These are phyloP conservation scores for Microplitis manilae DNA, from an alignment of 2,888 invertebrate species.

Conservation along the genomic window DNA sequence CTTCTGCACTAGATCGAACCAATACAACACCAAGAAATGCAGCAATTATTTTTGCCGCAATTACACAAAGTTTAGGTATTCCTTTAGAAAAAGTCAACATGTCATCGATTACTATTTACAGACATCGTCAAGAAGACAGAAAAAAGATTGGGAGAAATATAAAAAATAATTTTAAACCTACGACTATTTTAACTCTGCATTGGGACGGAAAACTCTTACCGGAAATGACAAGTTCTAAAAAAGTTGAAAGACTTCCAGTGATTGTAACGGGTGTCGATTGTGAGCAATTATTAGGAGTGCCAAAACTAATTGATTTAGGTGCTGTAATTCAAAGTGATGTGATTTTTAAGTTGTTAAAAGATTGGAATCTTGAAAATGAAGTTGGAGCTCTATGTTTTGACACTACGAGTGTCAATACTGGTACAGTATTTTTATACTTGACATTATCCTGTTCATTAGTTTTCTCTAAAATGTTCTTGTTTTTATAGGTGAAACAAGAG, in stretches of 20 bases:
- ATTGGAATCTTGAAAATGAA: no score
- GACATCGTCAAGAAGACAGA: conserved; percentile 4
- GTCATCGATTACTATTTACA: conserved; percentile 11
- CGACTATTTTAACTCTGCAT: conserved; percentile 8
- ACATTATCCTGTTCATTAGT: no score
- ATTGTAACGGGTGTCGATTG: no score
- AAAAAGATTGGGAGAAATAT: conserved; percentile 11
- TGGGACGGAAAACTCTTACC: conserved; percentile 23
- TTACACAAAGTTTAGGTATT: conserved; percentile 7
- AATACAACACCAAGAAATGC: conserved; percentile 21
- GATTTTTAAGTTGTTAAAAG: no score
- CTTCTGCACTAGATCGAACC: conserved; percentile 22
- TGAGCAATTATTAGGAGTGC: no score
- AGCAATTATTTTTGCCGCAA: conserved; percentile 2
- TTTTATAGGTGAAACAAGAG: no score
- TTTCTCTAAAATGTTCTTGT: no score
- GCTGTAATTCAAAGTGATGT: no score
- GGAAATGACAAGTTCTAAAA: conserved; percentile 14
- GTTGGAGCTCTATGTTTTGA: no score
- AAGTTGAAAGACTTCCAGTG: conserved; percentile 34
- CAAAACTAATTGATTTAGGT: no score
- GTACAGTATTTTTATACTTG: no score
- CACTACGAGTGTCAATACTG: no score
- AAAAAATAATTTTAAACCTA: conserved; percentile 20
- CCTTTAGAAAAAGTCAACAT: conserved; percentile 10